These are phyloP conservation scores for Dicrurus megarhynchus DNA, from an alignment of 2,113 vertebrate genomes.

Conservation along the genomic window DNA sequence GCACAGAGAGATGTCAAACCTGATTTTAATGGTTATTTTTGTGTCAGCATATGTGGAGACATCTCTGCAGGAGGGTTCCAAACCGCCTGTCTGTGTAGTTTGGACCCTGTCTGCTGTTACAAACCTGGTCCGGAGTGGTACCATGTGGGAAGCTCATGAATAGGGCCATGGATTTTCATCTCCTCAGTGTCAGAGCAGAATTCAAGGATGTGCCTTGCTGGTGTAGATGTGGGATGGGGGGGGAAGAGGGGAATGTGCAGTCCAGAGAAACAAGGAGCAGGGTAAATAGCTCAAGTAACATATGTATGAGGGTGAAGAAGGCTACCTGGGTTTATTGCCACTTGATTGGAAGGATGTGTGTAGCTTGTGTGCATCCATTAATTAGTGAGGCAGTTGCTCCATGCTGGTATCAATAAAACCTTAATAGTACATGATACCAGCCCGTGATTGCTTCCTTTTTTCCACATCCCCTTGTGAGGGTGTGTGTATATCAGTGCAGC, in stretches of 20 bases:
- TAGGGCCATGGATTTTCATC: not conserved
- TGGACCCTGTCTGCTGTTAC: not conserved
- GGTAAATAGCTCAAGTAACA: not conserved
- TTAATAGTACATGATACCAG: not conserved
- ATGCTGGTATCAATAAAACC: slow-evolving; percentile 41
- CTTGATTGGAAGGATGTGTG: not conserved
- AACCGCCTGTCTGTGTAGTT: not conserved
- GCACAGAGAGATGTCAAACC: not conserved
- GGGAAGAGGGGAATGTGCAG: not conserved
- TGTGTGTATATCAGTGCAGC: not conserved
- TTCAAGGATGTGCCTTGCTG: not conserved
- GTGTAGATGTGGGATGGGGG: not conserved
- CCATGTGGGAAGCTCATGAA: accelerated
- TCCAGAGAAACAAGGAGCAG: not conserved
- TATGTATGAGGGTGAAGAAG: not conserved
- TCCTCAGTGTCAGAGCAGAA: not conserved
- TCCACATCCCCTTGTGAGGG: not conserved
- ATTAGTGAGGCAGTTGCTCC: slow-evolving; percentile 29
- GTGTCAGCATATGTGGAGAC: accelerated
- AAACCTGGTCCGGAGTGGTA: not conserved
- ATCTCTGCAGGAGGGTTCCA: not conserved
- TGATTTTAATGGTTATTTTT: not conserved
- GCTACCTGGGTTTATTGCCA: not conserved
- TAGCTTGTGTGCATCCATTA: slow-evolving; percentile 33
- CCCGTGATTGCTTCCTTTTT: slow-evolving; percentile 8